phyloP scores from a whole-genome alignment of 2,797 vertebrate genomes.

The Pelochelys cantorii region DNA sequence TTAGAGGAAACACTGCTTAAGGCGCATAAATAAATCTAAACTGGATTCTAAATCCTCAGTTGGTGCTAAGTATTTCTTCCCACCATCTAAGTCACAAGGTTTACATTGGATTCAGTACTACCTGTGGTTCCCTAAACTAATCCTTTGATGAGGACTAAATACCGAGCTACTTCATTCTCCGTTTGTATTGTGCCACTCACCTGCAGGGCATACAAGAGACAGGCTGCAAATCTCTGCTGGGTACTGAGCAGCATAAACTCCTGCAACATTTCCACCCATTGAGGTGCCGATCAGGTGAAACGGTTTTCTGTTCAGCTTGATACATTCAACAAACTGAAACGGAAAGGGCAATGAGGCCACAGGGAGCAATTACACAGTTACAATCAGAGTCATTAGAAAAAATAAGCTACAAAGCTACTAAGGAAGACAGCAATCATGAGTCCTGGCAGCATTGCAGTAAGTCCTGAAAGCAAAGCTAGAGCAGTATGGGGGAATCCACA shows the following conservation, averaged over 20 bases:
- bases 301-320: constrained; percentile 91
- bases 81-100: neutral
- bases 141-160: neutral
- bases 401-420: neutral
- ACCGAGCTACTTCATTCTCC: fast-evolving
- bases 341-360: constrained; percentile 40
- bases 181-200: constrained; percentile 77
- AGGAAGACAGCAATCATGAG: neutral
- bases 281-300: constrained; percentile 95
- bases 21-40: neutral
- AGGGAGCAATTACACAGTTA: neutral
- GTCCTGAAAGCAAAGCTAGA: neutral
- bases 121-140: neutral
- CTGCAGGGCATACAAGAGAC: constrained; percentile 94
- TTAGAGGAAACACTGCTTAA: too few species aligned
- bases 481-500: neutral
- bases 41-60: neutral
- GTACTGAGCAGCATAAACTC: constrained; percentile 92
- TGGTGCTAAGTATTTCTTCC: neutral
- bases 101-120: neutral
- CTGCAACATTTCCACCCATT: constrained; percentile 95
- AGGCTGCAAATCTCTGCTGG: constrained; percentile 91
- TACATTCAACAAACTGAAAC: constrained; percentile 91
- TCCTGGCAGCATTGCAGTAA: neutral
- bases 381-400: constrained; percentile 4